Conservation (phyloP, 2,888 invertebrate species). For the Andrena chrysosceles region DNA sequence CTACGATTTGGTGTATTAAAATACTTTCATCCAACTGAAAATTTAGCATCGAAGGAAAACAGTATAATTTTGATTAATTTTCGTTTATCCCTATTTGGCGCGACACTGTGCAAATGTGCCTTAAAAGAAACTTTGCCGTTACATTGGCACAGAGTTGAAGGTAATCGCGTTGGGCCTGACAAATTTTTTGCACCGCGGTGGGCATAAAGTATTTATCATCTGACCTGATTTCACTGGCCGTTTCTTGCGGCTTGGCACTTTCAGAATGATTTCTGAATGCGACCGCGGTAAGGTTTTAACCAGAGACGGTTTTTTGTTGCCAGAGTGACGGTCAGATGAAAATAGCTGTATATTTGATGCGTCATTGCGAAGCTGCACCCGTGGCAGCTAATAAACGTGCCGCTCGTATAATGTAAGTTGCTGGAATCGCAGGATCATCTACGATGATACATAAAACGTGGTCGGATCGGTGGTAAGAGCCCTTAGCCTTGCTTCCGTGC, state of each 20-base stretch:
- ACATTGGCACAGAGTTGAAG: not conserved
- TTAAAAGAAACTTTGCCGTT: too few relatives aligned
- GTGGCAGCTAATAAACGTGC: constrained; percentile 53
- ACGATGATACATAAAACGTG: constrained; percentile 63
- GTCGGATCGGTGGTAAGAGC: constrained; percentile 42
- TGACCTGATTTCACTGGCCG: constrained; percentile 4
- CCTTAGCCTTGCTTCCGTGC: constrained; percentile 73
- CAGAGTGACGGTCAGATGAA: constrained; percentile 63
- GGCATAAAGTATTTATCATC: constrained; percentile 12
- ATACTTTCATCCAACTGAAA: too few relatives aligned
- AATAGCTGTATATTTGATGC: constrained; percentile 71
- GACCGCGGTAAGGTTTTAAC: constrained; percentile 34
- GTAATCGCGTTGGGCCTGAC: not conserved
- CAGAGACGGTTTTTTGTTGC: constrained; percentile 61
- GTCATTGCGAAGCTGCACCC: constrained; percentile 62
- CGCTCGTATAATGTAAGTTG: constrained; percentile 65
- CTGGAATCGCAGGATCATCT: constrained; percentile 57
- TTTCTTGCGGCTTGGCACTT: constrained; percentile 27
- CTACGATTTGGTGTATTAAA: too few relatives aligned
- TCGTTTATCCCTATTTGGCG: too few relatives aligned
- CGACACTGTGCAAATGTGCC: too few relatives aligned
- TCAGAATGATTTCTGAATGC: constrained; percentile 1
- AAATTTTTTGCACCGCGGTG: not conserved
- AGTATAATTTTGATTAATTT: too few relatives aligned
- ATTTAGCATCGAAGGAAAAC: too few relatives aligned